A percentile compares a stretch with the other conserved stretches of the same genome.
Evolutionary conservation across 2,113 vertebrate genomes (phyloP).

Genomic region (Sinocyclocheilus anshuiensis): DNA sequence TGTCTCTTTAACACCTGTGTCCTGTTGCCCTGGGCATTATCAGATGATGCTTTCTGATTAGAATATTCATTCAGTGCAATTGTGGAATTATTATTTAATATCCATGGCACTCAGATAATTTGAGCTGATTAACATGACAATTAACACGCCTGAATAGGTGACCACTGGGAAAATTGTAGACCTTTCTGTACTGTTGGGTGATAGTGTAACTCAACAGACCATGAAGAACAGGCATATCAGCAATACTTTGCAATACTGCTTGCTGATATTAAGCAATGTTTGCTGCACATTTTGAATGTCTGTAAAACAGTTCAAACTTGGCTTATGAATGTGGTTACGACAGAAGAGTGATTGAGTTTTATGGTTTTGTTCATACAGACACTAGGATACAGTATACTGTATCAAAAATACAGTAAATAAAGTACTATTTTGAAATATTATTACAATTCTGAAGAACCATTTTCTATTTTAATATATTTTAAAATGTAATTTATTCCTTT

Average conservation of each 20-base stretch:
- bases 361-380: background rate
- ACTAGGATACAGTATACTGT: background rate
- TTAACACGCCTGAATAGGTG: background rate
- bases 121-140: background rate
- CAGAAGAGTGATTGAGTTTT: background rate
- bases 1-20: too few relatives aligned
- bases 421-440: background rate
- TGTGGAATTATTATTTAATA: background rate
- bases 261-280: background rate
- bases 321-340: background rate
- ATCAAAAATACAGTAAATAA: background rate
- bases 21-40: background rate
- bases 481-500: background rate
- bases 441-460: background rate
- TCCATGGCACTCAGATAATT: background rate
- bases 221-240: background rate
- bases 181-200: background rate
- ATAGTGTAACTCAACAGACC: background rate
- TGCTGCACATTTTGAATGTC: background rate
- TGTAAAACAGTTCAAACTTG: background rate
- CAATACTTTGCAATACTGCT: background rate
- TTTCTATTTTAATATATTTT: background rate
- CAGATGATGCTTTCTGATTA: too few relatives aligned
- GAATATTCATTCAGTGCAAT: background rate
- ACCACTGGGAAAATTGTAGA: conserved; percentile 7